Base-by-base conservation (phyloP, 2,888 invertebrate genomes). In the Galerucella pusilla region DNA sequence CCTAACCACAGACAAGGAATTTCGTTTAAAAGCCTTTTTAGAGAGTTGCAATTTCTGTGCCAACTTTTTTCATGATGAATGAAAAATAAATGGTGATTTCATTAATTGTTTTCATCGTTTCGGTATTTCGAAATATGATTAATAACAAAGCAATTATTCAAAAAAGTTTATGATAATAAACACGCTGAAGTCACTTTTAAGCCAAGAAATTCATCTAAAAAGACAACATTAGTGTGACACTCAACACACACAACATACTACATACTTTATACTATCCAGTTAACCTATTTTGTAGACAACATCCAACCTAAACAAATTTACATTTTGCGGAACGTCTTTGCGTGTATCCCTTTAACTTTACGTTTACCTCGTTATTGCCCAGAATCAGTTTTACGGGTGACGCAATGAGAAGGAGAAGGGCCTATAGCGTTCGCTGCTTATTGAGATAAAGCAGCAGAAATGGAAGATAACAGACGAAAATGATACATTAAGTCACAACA, bases 1-100 rank as follows among this genome's bases (percentile, higher is more conserved):
- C 73, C 75, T 74, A 76, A 76, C 76, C 78, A 73, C 74, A 72
- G 77, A 78, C 79, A 75, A 77, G 75, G 77, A 77, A 79, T 78
- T 71, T 77, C 79, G 77, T 79, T 79, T 78, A 77, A 75, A 79
- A 75, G 69, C 74, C 77, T 73, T 74, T 77, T 73, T 75, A 72
- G 76, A 74, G 54, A 66, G 61, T 65, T 52, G 12, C 49, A 28
- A 54, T 71, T 49, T 67, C 42, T 57, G 35, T 45, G 45, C n/a
- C 73, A 12, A 42, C 60, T 67, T 67, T 66, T 72, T 57, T 9
- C 16, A 57, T 60, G 11, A 65, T 45, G 35, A 71, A 71, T 54
- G 35, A 57, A 75, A 70, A 69, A 70, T 70, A 16, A 25, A 54
- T 61, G 60, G 46, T 74, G 59, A 60, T 66, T 70, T 46, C 49